Conservation (phyloP, 1,140 invertebrate genomes). For the Bombus waltoni region DNA sequence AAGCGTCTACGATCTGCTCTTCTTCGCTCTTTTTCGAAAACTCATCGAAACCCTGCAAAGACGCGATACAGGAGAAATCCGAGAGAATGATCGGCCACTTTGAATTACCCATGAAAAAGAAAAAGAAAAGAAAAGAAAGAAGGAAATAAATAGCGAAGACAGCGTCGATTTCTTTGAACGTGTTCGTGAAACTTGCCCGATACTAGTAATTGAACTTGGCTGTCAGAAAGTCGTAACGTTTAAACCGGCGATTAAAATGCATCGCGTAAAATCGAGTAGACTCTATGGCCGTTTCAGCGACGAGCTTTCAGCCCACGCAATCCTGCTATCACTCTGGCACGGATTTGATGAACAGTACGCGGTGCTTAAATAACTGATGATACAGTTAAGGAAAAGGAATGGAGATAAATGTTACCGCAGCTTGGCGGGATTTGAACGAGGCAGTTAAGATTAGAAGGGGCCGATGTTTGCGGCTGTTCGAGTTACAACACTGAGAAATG, state of each 20-base stretch:
- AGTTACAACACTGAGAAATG: slow-evolving; percentile 22
- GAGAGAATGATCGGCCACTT: neutral
- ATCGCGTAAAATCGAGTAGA: slow-evolving; percentile 67
- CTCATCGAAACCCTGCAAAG: neutral
- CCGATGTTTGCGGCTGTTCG: neutral
- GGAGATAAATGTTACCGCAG: slow-evolving; percentile 39
- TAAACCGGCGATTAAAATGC: slow-evolving; percentile 71
- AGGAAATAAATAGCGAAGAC: neutral
- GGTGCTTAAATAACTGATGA: slow-evolving; percentile 52
- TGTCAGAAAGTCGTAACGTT: slow-evolving; percentile 49
- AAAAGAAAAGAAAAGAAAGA: too few species aligned
- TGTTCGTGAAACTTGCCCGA: neutral
- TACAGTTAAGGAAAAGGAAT: slow-evolving; percentile 48
- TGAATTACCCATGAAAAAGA: too few species aligned
- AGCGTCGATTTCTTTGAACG: too few species aligned
- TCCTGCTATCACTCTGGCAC: slow-evolving; percentile 54
- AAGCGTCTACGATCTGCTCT: too few species aligned
- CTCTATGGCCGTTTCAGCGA: neutral
- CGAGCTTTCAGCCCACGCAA: neutral
- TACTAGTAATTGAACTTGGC: too few species aligned
- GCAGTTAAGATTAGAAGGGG: slow-evolving; percentile 40
- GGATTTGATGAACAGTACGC: slow-evolving; percentile 58
- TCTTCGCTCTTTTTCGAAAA: neutral
- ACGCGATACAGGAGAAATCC: neutral
- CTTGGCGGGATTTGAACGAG: slow-evolving; percentile 15